Evolutionary conservation across 2,888 invertebrate species (phyloP).

Genomic region (Calliphora vomitoria): DNA sequence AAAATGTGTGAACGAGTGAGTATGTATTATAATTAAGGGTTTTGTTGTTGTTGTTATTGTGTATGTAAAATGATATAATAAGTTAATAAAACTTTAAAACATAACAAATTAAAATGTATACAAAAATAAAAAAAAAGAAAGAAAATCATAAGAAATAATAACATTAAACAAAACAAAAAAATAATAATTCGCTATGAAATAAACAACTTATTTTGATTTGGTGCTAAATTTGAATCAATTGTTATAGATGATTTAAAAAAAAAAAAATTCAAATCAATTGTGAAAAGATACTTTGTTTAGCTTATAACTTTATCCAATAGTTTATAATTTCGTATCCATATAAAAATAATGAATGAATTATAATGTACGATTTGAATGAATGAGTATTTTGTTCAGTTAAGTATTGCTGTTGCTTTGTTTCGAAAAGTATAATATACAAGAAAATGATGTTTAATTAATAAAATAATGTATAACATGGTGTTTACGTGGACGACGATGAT

Average conservation of each 20-base stretch:
- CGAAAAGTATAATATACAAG: constrained; percentile 47
- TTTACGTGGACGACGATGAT: constrained; percentile 69
- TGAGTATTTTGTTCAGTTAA: constrained; percentile 53
- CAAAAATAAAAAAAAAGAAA: constrained; percentile 75
- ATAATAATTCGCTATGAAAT: constrained; percentile 79
- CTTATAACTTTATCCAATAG: not conserved
- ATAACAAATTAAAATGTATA: constrained; percentile 79
- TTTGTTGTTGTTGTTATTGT: constrained; percentile 39
- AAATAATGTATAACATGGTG: constrained; percentile 2
- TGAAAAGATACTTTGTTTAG: not conserved
- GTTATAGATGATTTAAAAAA: not conserved
- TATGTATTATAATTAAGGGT: constrained; percentile 51
- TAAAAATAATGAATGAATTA: not conserved
- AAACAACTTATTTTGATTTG: constrained; percentile 72
- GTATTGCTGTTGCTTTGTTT: constrained; percentile 27
- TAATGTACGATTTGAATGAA: constrained; percentile 19
- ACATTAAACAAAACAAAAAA: constrained; percentile 74
- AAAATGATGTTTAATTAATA: constrained; percentile 46
- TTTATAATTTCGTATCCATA: constrained; percentile 7
- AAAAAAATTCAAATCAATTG: constrained; percentile 12
- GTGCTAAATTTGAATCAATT: constrained; percentile 62
- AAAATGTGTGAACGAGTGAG: constrained; percentile 15
- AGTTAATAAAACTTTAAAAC: constrained; percentile 81
- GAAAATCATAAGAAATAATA: constrained; percentile 71
- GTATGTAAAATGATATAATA: constrained; percentile 78